Evolutionary conservation across 2,888 invertebrate species (phyloP).

Genomic region (Elysia crispata): DNA sequence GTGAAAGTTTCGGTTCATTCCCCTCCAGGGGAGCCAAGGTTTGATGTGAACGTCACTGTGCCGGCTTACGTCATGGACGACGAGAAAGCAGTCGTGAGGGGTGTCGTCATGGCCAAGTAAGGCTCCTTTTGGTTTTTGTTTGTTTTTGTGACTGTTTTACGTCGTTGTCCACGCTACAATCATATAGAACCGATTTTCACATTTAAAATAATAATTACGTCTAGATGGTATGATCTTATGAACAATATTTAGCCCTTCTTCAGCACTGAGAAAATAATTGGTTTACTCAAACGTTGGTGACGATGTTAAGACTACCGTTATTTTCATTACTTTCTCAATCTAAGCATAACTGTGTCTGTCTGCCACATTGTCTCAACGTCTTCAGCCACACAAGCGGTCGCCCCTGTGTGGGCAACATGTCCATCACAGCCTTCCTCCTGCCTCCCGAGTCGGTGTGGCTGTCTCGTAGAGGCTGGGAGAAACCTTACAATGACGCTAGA

Average conservation of each 20-base stretch:
- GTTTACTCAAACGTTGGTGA: no score
- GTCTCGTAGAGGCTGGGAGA: conserved; percentile 46
- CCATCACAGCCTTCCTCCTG: conserved; percentile 81
- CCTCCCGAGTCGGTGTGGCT: conserved; percentile 51
- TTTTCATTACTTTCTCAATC: no score
- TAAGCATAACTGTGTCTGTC: no score
- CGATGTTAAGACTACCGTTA: no score
- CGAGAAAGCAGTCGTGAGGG: conserved; percentile 88
- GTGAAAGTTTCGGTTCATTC: no score
- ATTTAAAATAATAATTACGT: no score
- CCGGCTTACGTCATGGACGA: conserved; percentile 95
- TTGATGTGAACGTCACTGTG: conserved; percentile 97
- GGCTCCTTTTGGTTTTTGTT: background rate
- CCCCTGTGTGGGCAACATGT: conserved; percentile 92
- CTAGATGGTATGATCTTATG: no score
- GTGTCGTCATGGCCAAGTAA: conserved; percentile 81
- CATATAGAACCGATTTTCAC: no score
- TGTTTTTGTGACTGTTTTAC: no score
- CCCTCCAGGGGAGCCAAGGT: conserved; percentile 87
- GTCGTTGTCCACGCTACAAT: no score
- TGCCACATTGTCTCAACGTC: conserved; percentile 89
- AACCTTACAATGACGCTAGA: conserved; percentile 34
- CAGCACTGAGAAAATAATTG: no score
- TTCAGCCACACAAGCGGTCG: conserved; percentile 90
- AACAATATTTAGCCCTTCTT: no score